phyloP scores from a whole-genome alignment of 2,113 vertebrate species.

The Ginglymostoma cirratum region DNA sequence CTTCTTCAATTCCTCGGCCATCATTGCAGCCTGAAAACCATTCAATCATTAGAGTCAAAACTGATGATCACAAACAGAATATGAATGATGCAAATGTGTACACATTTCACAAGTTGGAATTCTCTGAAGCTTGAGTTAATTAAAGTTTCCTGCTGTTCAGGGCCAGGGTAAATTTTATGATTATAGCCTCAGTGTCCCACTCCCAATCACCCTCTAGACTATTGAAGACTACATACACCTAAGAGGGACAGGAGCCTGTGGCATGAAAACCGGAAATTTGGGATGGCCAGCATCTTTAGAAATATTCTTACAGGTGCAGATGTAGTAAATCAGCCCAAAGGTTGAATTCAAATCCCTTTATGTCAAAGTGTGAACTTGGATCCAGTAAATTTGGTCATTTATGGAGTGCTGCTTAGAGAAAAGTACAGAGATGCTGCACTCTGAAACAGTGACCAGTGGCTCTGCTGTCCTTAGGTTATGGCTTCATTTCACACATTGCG shows the following conservation, averaged over 20 bases:
- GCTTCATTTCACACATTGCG: neutral
- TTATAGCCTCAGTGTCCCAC: neutral
- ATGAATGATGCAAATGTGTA: neutral
- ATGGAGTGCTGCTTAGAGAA: neutral
- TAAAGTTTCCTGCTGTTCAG: neutral
- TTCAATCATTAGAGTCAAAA: neutral
- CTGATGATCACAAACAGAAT: neutral
- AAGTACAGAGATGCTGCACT: neutral
- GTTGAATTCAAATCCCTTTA: neutral
- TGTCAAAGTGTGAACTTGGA: neutral
- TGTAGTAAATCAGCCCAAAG: neutral
- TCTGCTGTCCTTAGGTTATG: neutral
- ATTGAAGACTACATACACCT: neutral
- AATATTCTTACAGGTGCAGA: neutral
- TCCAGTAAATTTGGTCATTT: neutral
- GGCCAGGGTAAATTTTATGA: neutral
- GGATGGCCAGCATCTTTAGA: neutral
- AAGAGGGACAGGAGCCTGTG: neutral
- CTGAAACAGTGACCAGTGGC: neutral
- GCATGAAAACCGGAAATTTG: neutral
- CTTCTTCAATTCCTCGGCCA: conserved; percentile 93
- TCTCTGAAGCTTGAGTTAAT: neutral
- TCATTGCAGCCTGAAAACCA: conserved; percentile 76
- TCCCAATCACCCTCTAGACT: neutral
- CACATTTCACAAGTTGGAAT: neutral